A percentile compares a stretch with the other conserved stretches of the same genome.
phyloP scores from a whole-genome alignment of 1,140 invertebrate genomes.

The Ceratitis capitata region DNA sequence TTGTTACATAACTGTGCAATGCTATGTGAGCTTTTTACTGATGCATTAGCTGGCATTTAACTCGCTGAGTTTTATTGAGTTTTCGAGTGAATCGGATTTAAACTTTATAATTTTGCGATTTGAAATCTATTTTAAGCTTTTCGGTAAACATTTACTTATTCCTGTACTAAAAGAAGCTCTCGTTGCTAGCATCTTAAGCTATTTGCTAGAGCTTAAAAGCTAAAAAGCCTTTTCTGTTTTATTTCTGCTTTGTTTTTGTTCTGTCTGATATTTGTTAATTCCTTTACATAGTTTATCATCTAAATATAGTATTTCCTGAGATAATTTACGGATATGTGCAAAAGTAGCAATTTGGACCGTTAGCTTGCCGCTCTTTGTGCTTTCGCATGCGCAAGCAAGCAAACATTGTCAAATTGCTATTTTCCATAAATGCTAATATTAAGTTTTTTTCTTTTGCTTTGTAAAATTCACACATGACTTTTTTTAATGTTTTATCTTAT shows the following conservation, averaged over 20 bases:
- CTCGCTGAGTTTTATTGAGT: neutral
- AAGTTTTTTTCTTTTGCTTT: conserved; percentile 12
- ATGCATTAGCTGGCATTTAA: neutral
- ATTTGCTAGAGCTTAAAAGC: conserved; percentile 1
- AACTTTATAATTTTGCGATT: too few species aligned
- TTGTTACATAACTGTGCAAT: neutral
- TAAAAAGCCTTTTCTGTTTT: neutral
- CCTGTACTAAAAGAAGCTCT: neutral
- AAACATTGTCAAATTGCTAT: neutral
- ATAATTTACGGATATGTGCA: conserved; percentile 58
- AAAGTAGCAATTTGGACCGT: conserved; percentile 39
- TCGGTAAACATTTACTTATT: neutral
- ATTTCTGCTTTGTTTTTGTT: conserved; percentile 5
- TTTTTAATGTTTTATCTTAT: neutral
- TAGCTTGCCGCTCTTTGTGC: conserved; percentile 36
- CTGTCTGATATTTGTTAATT: conserved; percentile 37
- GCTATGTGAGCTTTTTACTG: neutral
- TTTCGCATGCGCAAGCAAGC: neutral
- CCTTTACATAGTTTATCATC: conserved; percentile 9
- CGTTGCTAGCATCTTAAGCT: conserved; percentile 21
- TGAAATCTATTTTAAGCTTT: too few species aligned
- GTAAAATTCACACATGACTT: neutral
- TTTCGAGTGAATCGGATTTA: neutral
- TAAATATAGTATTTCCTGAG: conserved; percentile 59
- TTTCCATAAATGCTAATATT: conserved; percentile 38